Evolutionary conservation across 2,888 invertebrate species (phyloP), one percentile per base, ranked within the genome.

Genomic region (Philereme vetulata): DNA sequence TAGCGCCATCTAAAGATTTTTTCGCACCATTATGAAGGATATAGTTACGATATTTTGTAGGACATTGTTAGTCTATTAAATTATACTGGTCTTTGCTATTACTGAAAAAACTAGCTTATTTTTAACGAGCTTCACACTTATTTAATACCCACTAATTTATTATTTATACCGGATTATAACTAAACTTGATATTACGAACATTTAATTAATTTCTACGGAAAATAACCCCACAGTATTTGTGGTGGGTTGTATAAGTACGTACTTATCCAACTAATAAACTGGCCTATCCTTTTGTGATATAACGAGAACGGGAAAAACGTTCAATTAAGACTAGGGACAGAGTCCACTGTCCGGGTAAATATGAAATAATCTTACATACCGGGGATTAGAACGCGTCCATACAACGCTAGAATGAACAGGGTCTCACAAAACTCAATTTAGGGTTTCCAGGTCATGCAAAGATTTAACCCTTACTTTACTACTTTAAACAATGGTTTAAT

Each of bases 351-450:
- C 65, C 68, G 68, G 75, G 80, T 78, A 81, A 82, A 81, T 84
- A 85, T 85, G 78, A 85, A 80, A 84, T 83, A 81, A 83, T 78
- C 73, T 76, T 75, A 77, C 76, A 74, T 70, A 73, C 64, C 72
- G 63, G 61, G 74, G 79, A 80, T 80, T 78, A 81, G 69, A 71
- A 57, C 56, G 60, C 68, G 65, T 58, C 60, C 64, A 53, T 55
- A 67, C 62, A 72, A 74, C 72, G 67, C 64, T 57, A 68, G 71
- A 68, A 74, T 72, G 70, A 68, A 67, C 56, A 65, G 57, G 66
- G 66, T 54, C 60, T 62, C 34, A 54, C 60, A 64, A 21, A 54
- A 45, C 45, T 43, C 32, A 48, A 51, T 51, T 42, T 36, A 58
- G 54, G 55, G 62, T 55, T 55, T 34, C 4, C 53, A 46, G 44